A percentile compares a stretch with the other conserved stretches of the same genome.
Evolutionary conservation across 1,140 invertebrate species (phyloP).

Genomic region (Myzus persicae): DNA sequence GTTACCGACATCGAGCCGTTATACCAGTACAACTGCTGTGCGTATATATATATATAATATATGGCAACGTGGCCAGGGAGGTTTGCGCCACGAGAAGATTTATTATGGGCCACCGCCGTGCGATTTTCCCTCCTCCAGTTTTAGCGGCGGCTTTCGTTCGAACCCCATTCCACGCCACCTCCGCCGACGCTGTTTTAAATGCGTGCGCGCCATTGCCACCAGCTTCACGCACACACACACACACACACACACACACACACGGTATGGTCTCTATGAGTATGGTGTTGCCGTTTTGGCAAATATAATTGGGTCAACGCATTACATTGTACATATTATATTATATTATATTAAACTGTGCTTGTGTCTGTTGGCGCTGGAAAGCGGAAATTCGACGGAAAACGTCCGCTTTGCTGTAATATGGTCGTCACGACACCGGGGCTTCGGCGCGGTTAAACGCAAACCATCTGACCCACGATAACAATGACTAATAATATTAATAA

Average conservation of each 20-base stretch:
- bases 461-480: background rate
- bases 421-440: background rate
- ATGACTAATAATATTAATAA: conserved; percentile 11
- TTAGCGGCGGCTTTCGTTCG: background rate
- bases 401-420: background rate
- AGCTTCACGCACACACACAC: background rate
- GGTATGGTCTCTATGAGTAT: background rate
- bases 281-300: background rate
- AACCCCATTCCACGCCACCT: background rate
- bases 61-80: background rate
- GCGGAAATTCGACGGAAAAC: conserved; percentile 12
- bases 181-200: background rate
- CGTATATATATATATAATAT: background rate
- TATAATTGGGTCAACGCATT: conserved; percentile 8
- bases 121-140: background rate
- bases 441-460: background rate
- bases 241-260: too few relatives aligned
- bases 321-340: conserved; percentile 1
- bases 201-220: background rate
- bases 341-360: background rate
- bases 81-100: background rate
- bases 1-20: background rate
- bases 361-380: background rate
- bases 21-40: background rate
- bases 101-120: conserved; percentile 1